Conservation (phyloP, 1,140 invertebrate genomes). For the Pseudomyrmex concolor region DNA sequence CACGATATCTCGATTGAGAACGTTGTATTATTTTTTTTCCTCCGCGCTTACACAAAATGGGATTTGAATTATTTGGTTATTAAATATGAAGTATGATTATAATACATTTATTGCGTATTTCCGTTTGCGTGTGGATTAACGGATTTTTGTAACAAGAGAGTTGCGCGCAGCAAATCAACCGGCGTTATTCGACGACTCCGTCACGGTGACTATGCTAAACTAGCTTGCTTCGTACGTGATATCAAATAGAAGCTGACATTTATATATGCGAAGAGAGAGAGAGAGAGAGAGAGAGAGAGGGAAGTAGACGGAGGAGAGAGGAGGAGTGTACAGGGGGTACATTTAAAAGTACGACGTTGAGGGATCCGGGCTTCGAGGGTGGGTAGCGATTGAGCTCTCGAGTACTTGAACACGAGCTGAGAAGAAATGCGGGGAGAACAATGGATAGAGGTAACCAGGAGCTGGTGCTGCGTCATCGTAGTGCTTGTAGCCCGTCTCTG, state of each 20-base stretch:
- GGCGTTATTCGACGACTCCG: conserved; percentile 21
- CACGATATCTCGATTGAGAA: too few species aligned
- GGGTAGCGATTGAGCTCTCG: conserved; percentile 79
- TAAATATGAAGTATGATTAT: too few species aligned
- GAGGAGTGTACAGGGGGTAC: conserved; percentile 39
- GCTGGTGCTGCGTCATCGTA: conserved; percentile 81
- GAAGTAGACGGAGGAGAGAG: conserved; percentile 29
- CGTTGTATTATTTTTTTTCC: too few species aligned
- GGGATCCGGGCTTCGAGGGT: conserved; percentile 69
- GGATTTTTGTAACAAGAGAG: too few species aligned
- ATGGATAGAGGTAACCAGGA: conserved; percentile 82
- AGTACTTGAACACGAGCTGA: conserved; percentile 83
- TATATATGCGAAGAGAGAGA: conserved; percentile 41
- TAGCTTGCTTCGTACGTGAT: conserved; percentile 28
- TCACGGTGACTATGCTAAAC: conserved; percentile 39
- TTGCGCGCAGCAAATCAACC: background rate
- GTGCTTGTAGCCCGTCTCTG: conserved; percentile 76
- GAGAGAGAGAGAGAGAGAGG: too few species aligned
- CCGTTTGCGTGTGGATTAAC: too few species aligned
- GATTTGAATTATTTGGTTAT: too few species aligned
- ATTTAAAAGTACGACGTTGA: conserved; percentile 64
- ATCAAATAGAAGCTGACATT: conserved; percentile 57
- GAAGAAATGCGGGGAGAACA: conserved; percentile 83
- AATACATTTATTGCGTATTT: too few species aligned
- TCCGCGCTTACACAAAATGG: too few species aligned